A percentile compares a stretch with the other conserved stretches of the same genome.
Evolutionary conservation across 2,888 invertebrate species (phyloP).

Genomic region (Acheta domesticus): DNA sequence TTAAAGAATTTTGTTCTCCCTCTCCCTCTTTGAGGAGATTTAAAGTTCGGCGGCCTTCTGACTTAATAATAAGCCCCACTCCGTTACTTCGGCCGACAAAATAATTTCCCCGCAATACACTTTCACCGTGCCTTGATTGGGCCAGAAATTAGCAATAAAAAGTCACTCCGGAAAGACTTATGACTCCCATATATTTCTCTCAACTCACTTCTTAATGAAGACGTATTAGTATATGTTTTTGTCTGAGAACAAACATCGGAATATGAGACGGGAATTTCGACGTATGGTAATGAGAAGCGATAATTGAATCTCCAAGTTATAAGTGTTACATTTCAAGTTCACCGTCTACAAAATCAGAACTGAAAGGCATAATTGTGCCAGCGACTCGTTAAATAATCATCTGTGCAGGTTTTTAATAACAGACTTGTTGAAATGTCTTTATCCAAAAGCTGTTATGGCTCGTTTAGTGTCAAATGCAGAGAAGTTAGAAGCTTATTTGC

Average conservation of each 20-base stretch:
- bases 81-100: conserved; percentile 1
- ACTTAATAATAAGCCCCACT: not conserved
- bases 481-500: not conserved
- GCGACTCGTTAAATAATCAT: conserved; percentile 7
- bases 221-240: conserved; percentile 18
- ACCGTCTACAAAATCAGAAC: conserved; percentile 7
- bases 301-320: not conserved
- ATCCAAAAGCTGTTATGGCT: not conserved
- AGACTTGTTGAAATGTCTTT: conserved; percentile 3
- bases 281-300: conserved; percentile 3
- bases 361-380: not conserved
- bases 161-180: conserved; percentile 18
- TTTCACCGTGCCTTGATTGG: not conserved
- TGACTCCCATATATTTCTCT: not conserved
- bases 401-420: conserved; percentile 10
- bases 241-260: not conserved
- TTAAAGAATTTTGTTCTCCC: not conserved
- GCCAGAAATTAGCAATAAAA: not conserved
- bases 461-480: not conserved
- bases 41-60: not conserved
- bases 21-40: conserved; percentile 4
- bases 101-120: conserved; percentile 4
- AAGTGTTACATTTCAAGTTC: conserved; percentile 18
- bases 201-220: not conserved
- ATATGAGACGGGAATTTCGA: conserved; percentile 8